Evolutionary conservation across 2,113 vertebrate genomes (phyloP).

Genomic region (Microcebus jonahi): DNA sequence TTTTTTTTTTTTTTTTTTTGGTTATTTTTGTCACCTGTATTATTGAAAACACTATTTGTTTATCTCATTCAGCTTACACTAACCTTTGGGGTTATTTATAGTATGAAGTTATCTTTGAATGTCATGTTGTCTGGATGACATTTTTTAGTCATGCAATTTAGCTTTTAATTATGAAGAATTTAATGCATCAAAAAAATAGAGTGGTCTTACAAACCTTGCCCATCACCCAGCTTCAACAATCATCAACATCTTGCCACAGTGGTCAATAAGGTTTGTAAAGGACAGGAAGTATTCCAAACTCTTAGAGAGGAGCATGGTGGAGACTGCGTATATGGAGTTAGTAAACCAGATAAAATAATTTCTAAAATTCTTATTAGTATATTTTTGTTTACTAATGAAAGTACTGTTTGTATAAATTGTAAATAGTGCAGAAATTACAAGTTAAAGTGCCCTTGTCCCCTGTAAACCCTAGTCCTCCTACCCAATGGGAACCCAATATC

Average conservation of each 20-base stretch:
- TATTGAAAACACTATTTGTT: neutral
- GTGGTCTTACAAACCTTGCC: neutral
- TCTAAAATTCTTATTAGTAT: neutral
- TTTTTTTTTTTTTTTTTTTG: too few species aligned
- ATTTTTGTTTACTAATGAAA: neutral
- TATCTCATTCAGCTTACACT: neutral
- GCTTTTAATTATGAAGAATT: neutral
- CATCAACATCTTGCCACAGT: neutral
- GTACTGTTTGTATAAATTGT: neutral
- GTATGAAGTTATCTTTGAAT: neutral
- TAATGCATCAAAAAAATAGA: neutral
- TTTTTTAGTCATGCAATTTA: neutral
- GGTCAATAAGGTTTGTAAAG: neutral
- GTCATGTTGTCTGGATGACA: neutral
- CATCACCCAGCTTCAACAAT: neutral
- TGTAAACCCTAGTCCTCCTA: neutral
- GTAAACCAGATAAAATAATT: neutral
- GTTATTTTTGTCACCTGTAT: too few species aligned
- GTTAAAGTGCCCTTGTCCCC: neutral
- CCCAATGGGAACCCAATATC: neutral
- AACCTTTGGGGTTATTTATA: neutral
- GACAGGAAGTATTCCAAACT: neutral
- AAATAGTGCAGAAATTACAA: neutral
- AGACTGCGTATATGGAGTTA: neutral
- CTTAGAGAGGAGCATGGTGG: neutral